Evolutionary conservation across 2,888 invertebrate species (phyloP).

Genomic region (Tenthredo notha): DNA sequence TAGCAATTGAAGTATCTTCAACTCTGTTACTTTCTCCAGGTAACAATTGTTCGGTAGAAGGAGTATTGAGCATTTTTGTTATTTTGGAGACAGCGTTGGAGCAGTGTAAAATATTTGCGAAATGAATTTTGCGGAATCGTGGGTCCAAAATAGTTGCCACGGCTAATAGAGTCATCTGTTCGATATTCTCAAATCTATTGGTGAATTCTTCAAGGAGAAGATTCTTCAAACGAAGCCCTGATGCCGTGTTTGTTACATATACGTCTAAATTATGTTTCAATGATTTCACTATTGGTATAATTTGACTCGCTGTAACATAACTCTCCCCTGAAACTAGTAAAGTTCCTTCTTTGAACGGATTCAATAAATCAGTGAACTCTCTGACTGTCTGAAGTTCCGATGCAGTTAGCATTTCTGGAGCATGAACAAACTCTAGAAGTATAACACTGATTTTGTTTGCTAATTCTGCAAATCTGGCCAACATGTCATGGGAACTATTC

Average conservation of each 20-base stretch:
- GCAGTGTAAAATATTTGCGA: constrained; percentile 41
- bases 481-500: constrained; percentile 58
- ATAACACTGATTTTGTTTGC: constrained; percentile 46
- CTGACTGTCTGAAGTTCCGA: constrained; percentile 33
- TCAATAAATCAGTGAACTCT: constrained; percentile 48
- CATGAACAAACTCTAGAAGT: constrained; percentile 54
- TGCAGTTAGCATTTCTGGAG: constrained; percentile 52
- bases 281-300: constrained; percentile 54
- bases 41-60: not conserved
- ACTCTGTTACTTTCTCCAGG: not conserved
- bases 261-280: constrained; percentile 25
- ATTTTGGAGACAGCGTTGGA: constrained; percentile 55
- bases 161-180: not conserved
- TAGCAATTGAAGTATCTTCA: not conserved
- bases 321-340: constrained; percentile 46
- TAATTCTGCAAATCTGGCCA: constrained; percentile 53
- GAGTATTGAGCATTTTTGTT: constrained; percentile 38
- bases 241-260: too few relatives aligned
- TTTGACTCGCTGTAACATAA: constrained; percentile 50
- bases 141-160: constrained; percentile 14
- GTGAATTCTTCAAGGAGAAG: constrained; percentile 2
- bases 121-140: constrained; percentile 21
- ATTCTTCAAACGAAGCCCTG: not conserved
- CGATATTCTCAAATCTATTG: constrained; percentile 22
- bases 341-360: constrained; percentile 47